Evolutionary conservation across 2,797 vertebrate species (phyloP).

Genomic region (Hephaestus fuliginosus): DNA sequence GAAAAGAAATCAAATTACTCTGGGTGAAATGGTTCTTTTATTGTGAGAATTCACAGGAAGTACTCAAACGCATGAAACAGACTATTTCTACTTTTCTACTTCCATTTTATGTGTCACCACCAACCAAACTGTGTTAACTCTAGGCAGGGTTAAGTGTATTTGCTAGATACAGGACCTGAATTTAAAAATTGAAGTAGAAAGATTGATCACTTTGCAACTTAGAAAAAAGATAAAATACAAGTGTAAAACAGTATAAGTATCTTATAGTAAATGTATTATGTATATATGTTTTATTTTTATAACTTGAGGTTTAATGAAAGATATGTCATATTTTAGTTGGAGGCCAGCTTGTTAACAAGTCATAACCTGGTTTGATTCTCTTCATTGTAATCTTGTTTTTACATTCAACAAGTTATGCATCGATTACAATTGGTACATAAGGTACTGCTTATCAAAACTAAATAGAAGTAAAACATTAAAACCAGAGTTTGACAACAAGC

Average conservation of each 20-base stretch:
- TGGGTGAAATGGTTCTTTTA: conserved; percentile 60
- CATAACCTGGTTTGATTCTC: too few species aligned
- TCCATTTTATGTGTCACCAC: conserved; percentile 12
- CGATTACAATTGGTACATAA: too few species aligned
- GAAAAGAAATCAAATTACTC: conserved; percentile 60
- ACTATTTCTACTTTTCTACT: not conserved
- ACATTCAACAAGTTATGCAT: not conserved
- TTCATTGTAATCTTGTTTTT: not conserved
- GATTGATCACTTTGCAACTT: not conserved
- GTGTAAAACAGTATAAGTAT: too few species aligned
- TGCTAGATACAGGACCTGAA: not conserved
- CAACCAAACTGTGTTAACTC: not conserved
- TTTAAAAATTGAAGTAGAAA: not conserved
- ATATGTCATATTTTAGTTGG: too few species aligned
- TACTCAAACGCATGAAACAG: conserved; percentile 30
- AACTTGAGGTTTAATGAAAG: too few species aligned
- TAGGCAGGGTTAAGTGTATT: not conserved
- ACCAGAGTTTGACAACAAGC: too few species aligned
- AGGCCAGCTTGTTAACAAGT: too few species aligned
- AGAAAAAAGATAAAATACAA: too few species aligned
- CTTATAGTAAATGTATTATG: too few species aligned
- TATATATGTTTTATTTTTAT: too few species aligned
- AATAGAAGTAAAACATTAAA: too few species aligned
- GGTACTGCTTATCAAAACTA: too few species aligned
- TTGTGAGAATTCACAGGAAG: conserved; percentile 58